Evolutionary conservation across 2,113 vertebrate genomes (phyloP), one percentile per base, ranked within the genome.

Genomic region (Phalacrocorax pelagicus): DNA sequence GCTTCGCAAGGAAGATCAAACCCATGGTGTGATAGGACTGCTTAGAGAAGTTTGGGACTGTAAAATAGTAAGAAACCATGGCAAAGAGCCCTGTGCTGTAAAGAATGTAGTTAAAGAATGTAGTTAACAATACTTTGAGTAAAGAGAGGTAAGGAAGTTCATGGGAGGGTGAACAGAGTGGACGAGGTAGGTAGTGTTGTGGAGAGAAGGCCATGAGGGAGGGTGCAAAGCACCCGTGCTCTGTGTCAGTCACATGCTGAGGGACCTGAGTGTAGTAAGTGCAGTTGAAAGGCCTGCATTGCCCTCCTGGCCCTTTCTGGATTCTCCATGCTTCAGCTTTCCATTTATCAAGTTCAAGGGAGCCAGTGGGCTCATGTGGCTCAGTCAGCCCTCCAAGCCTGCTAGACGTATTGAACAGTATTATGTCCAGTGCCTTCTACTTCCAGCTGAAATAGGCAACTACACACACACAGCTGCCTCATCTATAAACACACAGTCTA

Each of bases 111-210:
- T 3, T 38, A 73, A 77, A 63, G 36, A 27, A 30, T 30, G 11
- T 12, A n/a, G 54, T 65, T 52, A 38, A 24, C 23, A 66, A 54
- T 11, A 13, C 5, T 1, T 49, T 30, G 9, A 46, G 36, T 42
- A 74, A 65, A 38, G 67, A 55, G 20, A 49, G 7, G 6, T 5
- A 27, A 40, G 46, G 26, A 54, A 72, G 18, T 7, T 73, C 21
- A 3, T 7, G 23, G 8, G 19, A 44, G 46, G 19, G 17, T 66
- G 42, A 23, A 29, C 7, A 52, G 26, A 19, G 19, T 7, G 22
- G 57, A 88, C 73, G n/a, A 70, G 2, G 3, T 4, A 38, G 32
- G 36, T 69, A 67, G 13, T 0, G 0, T 5, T 13, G 34, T 49
- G 62, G 44, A 51, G 61, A 85, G n/a, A 78, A 54, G 47, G 47